A percentile compares a stretch with the other conserved stretches of the same genome.
phyloP scores from a whole-genome alignment of 2,888 invertebrate species.

The Euspilapteryx auroguttella region DNA sequence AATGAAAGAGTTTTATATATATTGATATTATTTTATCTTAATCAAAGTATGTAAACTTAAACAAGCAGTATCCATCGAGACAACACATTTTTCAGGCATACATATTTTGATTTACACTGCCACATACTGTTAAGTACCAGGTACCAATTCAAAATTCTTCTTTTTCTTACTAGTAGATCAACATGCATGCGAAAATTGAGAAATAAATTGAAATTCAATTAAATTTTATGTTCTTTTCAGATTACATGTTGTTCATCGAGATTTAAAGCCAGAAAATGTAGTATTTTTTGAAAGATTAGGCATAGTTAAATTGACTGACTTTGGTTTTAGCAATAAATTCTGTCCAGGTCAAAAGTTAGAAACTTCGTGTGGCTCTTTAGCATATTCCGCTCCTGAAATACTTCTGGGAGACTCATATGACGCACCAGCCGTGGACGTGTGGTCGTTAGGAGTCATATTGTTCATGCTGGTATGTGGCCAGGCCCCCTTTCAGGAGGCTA shows the following conservation, averaged over 20 bases:
- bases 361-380: slow-evolving; percentile 97
- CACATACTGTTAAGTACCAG: too few relatives aligned
- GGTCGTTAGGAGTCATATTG: slow-evolving; percentile 97
- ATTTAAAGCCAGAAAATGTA: slow-evolving; percentile 99
- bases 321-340: slow-evolving; percentile 95
- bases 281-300: slow-evolving; percentile 98
- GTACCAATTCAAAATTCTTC: too few relatives aligned
- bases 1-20: too few relatives aligned
- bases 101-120: too few relatives aligned
- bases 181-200: too few relatives aligned
- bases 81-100: too few relatives aligned
- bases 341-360: slow-evolving; percentile 95
- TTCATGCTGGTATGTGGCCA: slow-evolving; percentile 98
- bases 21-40: too few relatives aligned
- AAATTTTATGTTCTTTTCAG: slow-evolving; percentile 18
- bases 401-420: slow-evolving; percentile 97
- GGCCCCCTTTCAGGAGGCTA: slow-evolving; percentile 98
- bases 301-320: slow-evolving; percentile 97
- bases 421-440: slow-evolving; percentile 98
- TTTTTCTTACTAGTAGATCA: too few relatives aligned
- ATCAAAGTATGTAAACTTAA: too few relatives aligned
- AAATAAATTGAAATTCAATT: too few relatives aligned
- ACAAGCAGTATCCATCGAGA: too few relatives aligned
- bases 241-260: slow-evolving; percentile 74
- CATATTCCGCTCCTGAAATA: slow-evolving; percentile 99